These are phyloP conservation scores for Phengaris alcon DNA, from an alignment of 2,888 invertebrate genomes.

Conservation along the genomic window DNA sequence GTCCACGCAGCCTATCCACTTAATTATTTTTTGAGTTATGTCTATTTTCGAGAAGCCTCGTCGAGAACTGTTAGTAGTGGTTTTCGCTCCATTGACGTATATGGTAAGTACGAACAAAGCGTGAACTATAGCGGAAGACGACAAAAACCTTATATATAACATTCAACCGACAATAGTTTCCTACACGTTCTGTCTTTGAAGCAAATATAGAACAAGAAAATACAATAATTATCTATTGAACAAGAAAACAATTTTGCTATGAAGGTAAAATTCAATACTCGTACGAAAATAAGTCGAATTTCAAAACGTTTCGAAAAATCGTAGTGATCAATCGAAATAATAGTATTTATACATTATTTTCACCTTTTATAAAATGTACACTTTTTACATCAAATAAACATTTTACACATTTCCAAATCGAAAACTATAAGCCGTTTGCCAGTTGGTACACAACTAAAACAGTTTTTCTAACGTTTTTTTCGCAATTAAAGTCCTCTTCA, in stretches of 20 bases:
- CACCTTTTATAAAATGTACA: too few species aligned
- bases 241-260: background rate
- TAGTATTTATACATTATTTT: background rate
- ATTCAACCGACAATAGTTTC: slow-evolving; percentile 2
- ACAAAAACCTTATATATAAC: slow-evolving; percentile 25
- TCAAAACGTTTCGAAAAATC: background rate
- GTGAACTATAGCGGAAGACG: slow-evolving; percentile 13
- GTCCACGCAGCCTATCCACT: too few species aligned
- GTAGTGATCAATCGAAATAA: background rate
- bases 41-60: background rate
- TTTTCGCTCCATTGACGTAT: slow-evolving; percentile 16
- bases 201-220: background rate
- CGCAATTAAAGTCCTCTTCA: slow-evolving; percentile 40
- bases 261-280: background rate
- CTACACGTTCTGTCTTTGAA: background rate
- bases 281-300: background rate
- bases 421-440: slow-evolving; percentile 10
- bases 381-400: background rate
- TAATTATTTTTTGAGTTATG: background rate
- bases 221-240: background rate
- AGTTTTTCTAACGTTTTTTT: slow-evolving; percentile 29
- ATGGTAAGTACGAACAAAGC: slow-evolving; percentile 15
- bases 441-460: slow-evolving; percentile 25
- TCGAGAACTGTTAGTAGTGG: slow-evolving; percentile 23
- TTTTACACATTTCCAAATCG: background rate